Percentiles rank a stretch among this genome's conserved stretches.
These are phyloP conservation scores for Dryococelus australis DNA, from an alignment of 2,888 invertebrate species.

Conservation along the genomic window DNA sequence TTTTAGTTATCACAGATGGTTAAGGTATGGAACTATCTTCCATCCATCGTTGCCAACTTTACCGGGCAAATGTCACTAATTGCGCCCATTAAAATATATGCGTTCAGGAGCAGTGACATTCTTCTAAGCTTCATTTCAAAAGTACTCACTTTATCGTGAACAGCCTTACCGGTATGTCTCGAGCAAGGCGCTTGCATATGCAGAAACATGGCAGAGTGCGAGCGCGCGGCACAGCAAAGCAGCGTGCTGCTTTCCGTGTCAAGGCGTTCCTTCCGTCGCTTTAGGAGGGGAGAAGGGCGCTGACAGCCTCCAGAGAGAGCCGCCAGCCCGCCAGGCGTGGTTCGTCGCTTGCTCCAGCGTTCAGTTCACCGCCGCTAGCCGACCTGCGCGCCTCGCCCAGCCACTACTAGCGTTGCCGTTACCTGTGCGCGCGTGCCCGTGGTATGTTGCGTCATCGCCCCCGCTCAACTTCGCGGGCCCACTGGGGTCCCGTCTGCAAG, in stretches of 20 bases:
- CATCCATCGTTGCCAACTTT: too few species aligned
- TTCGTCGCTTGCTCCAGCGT: not conserved
- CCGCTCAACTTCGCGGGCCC: not conserved
- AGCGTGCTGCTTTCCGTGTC: slow-evolving; percentile 1
- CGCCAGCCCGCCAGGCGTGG: not conserved
- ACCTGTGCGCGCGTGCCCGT: not conserved
- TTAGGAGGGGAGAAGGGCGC: not conserved
- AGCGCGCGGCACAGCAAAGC: not conserved
- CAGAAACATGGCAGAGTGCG: not conserved
- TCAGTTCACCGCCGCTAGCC: not conserved
- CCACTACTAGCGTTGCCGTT: not conserved
- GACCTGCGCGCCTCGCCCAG: not conserved
- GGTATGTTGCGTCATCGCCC: not conserved
- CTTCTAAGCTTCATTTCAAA: too few species aligned
- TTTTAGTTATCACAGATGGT: too few species aligned
- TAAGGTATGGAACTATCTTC: too few species aligned
- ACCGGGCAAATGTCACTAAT: too few species aligned
- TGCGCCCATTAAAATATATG: too few species aligned
- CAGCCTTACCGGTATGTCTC: too few species aligned
- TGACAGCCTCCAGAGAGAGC: not conserved
- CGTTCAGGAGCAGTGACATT: too few species aligned
- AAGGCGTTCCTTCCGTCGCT: not conserved
- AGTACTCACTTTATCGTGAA: too few species aligned
- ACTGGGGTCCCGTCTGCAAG: not conserved
- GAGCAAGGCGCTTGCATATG: not conserved